Evolutionary conservation across 1,140 invertebrate species (phyloP).

Genomic region (Trichogramma pretiosum): DNA sequence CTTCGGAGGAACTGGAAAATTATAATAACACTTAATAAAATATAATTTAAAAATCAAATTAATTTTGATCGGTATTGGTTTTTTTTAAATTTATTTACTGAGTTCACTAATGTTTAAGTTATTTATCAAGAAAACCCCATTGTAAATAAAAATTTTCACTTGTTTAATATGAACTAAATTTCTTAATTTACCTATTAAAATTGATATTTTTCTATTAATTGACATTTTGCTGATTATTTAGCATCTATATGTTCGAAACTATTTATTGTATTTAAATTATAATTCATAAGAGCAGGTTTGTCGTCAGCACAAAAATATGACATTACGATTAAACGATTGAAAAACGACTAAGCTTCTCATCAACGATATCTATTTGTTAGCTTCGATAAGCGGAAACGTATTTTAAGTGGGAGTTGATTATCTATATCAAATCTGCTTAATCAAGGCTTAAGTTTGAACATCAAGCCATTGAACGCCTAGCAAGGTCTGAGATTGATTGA

Average conservation of each 20-base stretch:
- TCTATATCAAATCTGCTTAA: neutral
- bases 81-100: no score
- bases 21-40: no score
- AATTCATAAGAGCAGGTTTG: no score
- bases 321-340: neutral
- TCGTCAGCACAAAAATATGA: no score
- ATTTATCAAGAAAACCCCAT: no score
- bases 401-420: neutral
- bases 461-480: neutral
- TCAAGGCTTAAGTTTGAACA: neutral
- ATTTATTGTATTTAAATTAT: neutral
- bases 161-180: no score
- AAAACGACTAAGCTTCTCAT: slow-evolving; percentile 4
- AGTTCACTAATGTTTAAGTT: no score
- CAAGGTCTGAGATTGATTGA: slow-evolving; percentile 3
- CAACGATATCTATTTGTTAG: neutral
- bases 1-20: slow-evolving; percentile 68
- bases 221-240: slow-evolving; percentile 1
- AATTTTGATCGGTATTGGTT: neutral
- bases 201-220: slow-evolving; percentile 10
- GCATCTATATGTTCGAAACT: neutral
- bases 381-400: no score
- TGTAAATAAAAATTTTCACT: neutral
- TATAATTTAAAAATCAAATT: no score
- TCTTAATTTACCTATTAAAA: slow-evolving; percentile 13